phyloP scores from a whole-genome alignment of 2,113 vertebrate species.

The Heptranchias perlo region DNA sequence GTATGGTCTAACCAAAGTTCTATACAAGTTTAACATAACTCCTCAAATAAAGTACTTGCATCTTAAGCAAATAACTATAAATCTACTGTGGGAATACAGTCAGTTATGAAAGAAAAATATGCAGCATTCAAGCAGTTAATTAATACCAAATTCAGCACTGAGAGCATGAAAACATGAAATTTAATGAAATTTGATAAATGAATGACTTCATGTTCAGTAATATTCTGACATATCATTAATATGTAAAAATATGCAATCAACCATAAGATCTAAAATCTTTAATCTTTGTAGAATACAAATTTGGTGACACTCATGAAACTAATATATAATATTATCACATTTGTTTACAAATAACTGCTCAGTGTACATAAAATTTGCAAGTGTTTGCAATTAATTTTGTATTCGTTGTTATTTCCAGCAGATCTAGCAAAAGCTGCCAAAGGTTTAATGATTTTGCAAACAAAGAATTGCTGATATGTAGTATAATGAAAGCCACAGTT shows the following conservation, averaged over 20 bases:
- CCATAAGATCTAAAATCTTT: background rate
- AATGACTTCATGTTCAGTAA: background rate
- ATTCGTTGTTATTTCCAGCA: constrained; percentile 14
- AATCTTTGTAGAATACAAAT: constrained; percentile 18
- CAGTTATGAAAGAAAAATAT: background rate
- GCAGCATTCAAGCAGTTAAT: background rate
- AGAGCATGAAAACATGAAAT: background rate
- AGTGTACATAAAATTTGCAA: constrained; percentile 17
- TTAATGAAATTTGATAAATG: background rate
- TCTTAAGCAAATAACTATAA: background rate
- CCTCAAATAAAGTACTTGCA: background rate
- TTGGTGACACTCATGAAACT: background rate
- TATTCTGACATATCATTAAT: constrained; percentile 13
- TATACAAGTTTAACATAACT: too few species aligned
- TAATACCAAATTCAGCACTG: background rate
- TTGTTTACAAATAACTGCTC: constrained; percentile 28
- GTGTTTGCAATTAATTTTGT: constrained; percentile 26
- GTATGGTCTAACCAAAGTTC: too few species aligned
- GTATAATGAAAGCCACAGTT: background rate
- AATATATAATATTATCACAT: constrained; percentile 1
- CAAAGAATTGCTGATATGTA: background rate
- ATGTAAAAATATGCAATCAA: constrained; percentile 21
- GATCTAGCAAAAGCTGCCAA: background rate
- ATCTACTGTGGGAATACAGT: background rate
- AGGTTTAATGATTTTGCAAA: background rate